Evolutionary conservation across 1,140 invertebrate species (phyloP).

Genomic region (Calephelis nemesis): DNA sequence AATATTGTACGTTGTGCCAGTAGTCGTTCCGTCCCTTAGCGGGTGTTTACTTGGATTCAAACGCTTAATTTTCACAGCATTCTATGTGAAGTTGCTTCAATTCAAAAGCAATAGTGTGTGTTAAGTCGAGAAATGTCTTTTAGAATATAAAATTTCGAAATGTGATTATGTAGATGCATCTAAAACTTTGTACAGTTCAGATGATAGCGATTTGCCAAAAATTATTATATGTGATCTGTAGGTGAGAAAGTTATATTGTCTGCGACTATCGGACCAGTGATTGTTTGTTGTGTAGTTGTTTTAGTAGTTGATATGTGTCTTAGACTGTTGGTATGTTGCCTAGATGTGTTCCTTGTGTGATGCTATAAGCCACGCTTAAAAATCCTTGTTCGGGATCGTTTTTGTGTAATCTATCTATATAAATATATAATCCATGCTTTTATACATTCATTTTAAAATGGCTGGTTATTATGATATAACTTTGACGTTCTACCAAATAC

Average conservation of each 20-base stretch:
- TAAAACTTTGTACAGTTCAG: slow-evolving; percentile 49
- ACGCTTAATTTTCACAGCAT: slow-evolving; percentile 3
- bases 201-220: slow-evolving; percentile 66
- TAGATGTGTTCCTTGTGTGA: slow-evolving; percentile 44
- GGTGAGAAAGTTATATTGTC: slow-evolving; percentile 52
- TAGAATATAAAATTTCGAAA: slow-evolving; percentile 20
- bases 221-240: slow-evolving; percentile 69
- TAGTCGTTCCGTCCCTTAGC: slow-evolving; percentile 60
- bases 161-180: slow-evolving; percentile 23
- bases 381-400: background rate
- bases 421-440: background rate
- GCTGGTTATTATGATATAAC: too few relatives aligned
- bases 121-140: slow-evolving; percentile 7
- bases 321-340: slow-evolving; percentile 72
- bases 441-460: background rate
- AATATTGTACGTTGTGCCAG: slow-evolving; percentile 58
- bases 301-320: slow-evolving; percentile 59
- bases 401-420: background rate
- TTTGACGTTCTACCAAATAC: too few relatives aligned
- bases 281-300: slow-evolving; percentile 70
- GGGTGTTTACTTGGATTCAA: slow-evolving; percentile 46
- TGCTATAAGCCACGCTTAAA: slow-evolving; percentile 33
- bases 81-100: slow-evolving; percentile 27
- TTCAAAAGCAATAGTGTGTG: slow-evolving; percentile 25
- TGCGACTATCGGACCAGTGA: slow-evolving; percentile 69